Conservation (phyloP, 2,888 invertebrate genomes). For the Orthonychiurus folsomi region DNA sequence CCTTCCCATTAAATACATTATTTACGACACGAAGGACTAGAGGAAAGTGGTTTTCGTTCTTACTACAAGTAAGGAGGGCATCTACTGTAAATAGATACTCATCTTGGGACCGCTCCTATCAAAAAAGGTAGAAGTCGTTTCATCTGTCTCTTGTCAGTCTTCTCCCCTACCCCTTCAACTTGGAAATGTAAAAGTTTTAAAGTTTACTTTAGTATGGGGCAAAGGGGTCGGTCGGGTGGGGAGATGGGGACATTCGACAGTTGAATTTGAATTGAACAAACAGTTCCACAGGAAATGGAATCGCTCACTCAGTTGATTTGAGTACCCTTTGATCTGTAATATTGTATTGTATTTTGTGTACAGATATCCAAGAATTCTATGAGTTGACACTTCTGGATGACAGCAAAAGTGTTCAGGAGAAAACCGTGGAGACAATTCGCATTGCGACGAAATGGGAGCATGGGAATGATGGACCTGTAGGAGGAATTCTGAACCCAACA, state of each 20-base stretch:
- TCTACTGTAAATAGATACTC: conserved; percentile 1
- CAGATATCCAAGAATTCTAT: conserved; percentile 99
- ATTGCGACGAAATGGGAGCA: conserved; percentile 89
- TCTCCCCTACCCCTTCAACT: neutral
- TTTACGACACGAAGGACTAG: neutral
- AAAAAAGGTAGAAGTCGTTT: neutral
- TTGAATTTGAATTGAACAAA: too few species aligned
- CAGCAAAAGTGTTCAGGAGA: conserved; percentile 87
- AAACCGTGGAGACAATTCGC: conserved; percentile 88
- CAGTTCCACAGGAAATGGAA: too few species aligned
- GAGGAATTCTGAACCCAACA: conserved; percentile 11
- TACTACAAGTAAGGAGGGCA: neutral
- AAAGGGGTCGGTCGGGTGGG: too few species aligned
- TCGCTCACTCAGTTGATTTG: too few species aligned
- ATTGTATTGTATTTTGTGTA: too few species aligned
- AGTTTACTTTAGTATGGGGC: neutral
- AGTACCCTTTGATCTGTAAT: too few species aligned
- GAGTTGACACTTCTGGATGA: conserved; percentile 93
- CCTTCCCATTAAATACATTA: neutral
- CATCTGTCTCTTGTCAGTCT: neutral
- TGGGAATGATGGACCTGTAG: conserved; percentile 47
- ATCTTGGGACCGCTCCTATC: neutral
- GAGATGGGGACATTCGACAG: too few species aligned
- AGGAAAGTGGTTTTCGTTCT: neutral
- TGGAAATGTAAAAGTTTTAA: neutral